Base-by-base conservation (phyloP, 2,797 vertebrate species). In the Distichodus sexfasciatus region DNA sequence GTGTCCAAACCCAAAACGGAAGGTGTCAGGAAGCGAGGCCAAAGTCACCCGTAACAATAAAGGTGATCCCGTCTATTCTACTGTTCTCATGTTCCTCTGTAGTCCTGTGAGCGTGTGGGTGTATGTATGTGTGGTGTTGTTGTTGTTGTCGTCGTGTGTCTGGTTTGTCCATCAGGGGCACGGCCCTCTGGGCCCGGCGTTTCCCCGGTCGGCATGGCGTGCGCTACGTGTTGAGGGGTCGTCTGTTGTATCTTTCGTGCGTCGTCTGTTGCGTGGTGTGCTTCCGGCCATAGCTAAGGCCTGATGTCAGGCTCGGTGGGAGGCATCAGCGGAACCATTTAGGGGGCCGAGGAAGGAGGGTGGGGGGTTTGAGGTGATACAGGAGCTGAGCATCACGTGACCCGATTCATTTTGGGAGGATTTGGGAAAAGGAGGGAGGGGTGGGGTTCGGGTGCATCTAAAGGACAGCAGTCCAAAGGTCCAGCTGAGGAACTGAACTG, bases 221-320 rank as follows among this genome's bases (percentile, higher is more conserved):
- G 43, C 5, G 6, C 61, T 75, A 75, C 65, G 69, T 71, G 76
- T 76, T 38, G 51, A 62, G 74, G 31, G 48, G 43, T 66, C 44
- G 64, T 19, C 46, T 66, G 23, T 65, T 44, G 35, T 23, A 15
- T 19, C 21, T 65, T 31, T 36, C n/a, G 33, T 50, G 55, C 17
- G 53, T n/a, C n/a, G n/a, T 38, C 33, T 72, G 55, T 40, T 66
- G 73, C 57, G 35, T 72, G 72, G 53, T 59, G 69, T 31, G 10
- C 77, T 86, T 86, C 83, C 73, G 43, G 64, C 47, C 71, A 82
- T 83, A 75, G 67, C 79, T 71, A 51, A 64, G 58, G 63, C 26
- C 78, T 88, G 82, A 87, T 84, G 83, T 88, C 83, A 87, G 61
- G 36, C 53, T 67, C 4, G 1, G 40, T 44, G 40, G 69, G 74